A percentile compares a stretch with the other conserved stretches of the same genome.
Evolutionary conservation across 2,888 invertebrate genomes (phyloP).

Genomic region (Eupithecia dodoneata): DNA sequence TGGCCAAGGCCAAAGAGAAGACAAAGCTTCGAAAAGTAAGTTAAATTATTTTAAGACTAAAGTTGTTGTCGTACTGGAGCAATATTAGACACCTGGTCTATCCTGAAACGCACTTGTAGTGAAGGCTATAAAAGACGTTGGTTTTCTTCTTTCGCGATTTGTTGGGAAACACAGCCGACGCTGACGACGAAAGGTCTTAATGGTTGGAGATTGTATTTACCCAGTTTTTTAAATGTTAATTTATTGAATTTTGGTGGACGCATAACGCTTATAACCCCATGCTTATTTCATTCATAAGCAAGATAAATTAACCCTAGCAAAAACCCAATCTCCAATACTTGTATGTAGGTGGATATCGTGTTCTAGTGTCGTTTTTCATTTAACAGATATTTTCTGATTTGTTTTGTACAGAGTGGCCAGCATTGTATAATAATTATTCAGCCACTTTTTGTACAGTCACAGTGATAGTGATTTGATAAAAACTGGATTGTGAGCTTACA

Average conservation of each 20-base stretch:
- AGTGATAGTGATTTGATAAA: neutral
- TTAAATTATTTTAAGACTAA: constrained; percentile 30
- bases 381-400: neutral
- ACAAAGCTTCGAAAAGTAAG: constrained; percentile 94
- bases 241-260: neutral
- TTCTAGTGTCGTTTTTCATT: neutral
- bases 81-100: neutral
- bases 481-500: too few relatives aligned
- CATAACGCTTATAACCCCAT: neutral
- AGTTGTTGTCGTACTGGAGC: neutral
- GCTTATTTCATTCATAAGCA: neutral
- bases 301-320: neutral
- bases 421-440: neutral
- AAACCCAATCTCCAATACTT: neutral
- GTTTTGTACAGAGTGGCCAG: neutral
- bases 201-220: neutral
- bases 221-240: neutral
- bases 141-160: neutral
- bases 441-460: neutral
- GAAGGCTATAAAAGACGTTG: neutral
- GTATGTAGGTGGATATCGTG: neutral
- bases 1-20: constrained; percentile 97
- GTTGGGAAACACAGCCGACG: neutral
- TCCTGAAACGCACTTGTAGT: neutral
- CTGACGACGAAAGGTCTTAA: neutral